Evolutionary conservation across 2,797 vertebrate species (phyloP), one percentile per base, ranked within the genome.

Genomic region (Sphaeramia orbicularis): DNA sequence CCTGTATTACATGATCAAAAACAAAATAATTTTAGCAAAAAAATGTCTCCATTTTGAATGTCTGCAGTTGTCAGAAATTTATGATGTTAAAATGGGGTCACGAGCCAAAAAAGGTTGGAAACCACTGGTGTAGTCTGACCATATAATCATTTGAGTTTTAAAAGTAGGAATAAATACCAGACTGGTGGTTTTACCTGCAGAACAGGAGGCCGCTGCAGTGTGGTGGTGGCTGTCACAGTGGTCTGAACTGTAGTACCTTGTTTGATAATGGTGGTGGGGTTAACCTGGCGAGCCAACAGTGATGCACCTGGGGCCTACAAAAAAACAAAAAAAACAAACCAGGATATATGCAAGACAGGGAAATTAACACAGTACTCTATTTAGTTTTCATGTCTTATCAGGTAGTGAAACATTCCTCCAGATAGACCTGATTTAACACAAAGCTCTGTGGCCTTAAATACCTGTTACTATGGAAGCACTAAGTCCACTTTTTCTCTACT

Each of bases 191-290:
- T 65, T 89, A 98, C 96, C 92, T 97, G 96, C 68, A 96, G 93
- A 10, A 96, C 93, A 1, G 95, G 95, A 38, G 96, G 94, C 55
- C 96, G 95, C 89, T 97, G 96, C 71, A 97, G 86, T 12, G 95
- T 92, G 13, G 96, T 93, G 32, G 94, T 94, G 70, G 95, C 88
- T 15, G 95, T 94, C 73, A 95, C 92, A 60, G 94, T 93, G 12
- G 95, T 96, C 86, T 95, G 96, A 57, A 94, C 94, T 78, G 94
- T 85, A 81, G 96, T 94, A 79, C 94, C 94, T 87, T 95, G 96
- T 84, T 97, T 97, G 74, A 97, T 96, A 74, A 98, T 96, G 61
- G 95, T 94, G 65, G 94, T 95, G 57, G 96, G 95, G 58, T 95
- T 94, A 70, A 96, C 95, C 36, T 96, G 94, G 45, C 95, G 94